These are phyloP conservation scores for Manacus vitellinus DNA, from an alignment of 2,113 vertebrate species.

Conservation along the genomic window DNA sequence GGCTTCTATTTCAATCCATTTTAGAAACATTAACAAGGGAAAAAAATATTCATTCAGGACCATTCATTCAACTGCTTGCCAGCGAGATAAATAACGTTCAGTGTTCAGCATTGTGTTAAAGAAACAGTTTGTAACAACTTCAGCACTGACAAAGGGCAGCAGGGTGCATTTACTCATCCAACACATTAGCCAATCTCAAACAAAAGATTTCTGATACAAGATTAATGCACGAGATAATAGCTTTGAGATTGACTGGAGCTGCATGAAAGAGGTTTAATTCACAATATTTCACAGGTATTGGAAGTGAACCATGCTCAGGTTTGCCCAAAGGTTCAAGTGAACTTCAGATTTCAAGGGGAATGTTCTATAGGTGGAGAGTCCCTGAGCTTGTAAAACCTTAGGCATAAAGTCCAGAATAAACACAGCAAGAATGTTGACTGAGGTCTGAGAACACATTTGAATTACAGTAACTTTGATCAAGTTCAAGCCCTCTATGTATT, in stretches of 20 bases:
- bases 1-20: neutral
- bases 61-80: neutral
- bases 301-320: neutral
- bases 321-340: slow-evolving; percentile 11
- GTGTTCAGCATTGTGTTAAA: neutral
- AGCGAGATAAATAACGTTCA: neutral
- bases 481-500: neutral
- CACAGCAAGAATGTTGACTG: slow-evolving; percentile 29
- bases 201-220: neutral
- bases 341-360: slow-evolving; percentile 24
- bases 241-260: neutral
- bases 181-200: neutral
- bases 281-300: neutral
- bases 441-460: slow-evolving; percentile 17
- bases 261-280: neutral
- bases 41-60: neutral
- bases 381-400: slow-evolving; percentile 18
- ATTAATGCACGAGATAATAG: neutral
- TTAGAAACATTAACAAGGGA: neutral
- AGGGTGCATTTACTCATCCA: neutral
- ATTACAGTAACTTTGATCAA: slow-evolving; percentile 14
- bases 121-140: neutral
- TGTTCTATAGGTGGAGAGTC: neutral
- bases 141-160: neutral
- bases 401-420: slow-evolving; percentile 47